Base-by-base conservation (phyloP, 2,888 invertebrate genomes). In the Sipha maydis region DNA sequence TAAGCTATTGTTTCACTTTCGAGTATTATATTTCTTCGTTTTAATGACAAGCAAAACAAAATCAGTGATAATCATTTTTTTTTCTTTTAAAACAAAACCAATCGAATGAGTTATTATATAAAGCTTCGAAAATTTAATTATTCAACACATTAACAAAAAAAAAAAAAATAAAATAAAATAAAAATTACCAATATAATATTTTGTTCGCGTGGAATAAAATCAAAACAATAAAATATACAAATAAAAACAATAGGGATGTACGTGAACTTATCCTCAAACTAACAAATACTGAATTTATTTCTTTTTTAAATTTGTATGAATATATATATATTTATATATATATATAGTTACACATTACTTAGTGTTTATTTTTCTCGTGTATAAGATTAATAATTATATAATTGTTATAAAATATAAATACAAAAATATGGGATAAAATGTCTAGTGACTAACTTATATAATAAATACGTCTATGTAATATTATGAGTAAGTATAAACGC, bases 141-240 rank as follows among this genome's bases (percentile, higher is more conserved):
- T 78, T 54, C 69, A 77, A 85, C 85, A 69, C 77, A 78, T 48
- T 28, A 78, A 76, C 61, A 28, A 67, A 75, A 75, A 38, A 38
- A 75, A 34, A 75, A 34, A 34, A 73, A 83, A 75, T 61, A 61
- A 79, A 34, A 79, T n/a, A 67, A 38, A 38, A 75, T 85, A 48
- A 14, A 11, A 77, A 41, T 25, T 79, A 73, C 71, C 79, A 28
- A 41, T 73, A 80, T 79, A 31, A 71, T 31, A 31, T 34, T 86
- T 88, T 88, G 82, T 88, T 88, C 88, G 34, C 82, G 82, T 82
- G 82, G 80, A 88, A 88, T 88, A 88, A 88, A 88, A 82, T 56
- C 75, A 76, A 88, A 88, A 88, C 80, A 82, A 88, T 82, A 73
- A 67, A 82, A 88, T 76, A 67, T 88, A 88, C 88, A 82, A 61